Conservation (phyloP, 2,888 invertebrate species). For the Ochropleura plecta region DNA sequence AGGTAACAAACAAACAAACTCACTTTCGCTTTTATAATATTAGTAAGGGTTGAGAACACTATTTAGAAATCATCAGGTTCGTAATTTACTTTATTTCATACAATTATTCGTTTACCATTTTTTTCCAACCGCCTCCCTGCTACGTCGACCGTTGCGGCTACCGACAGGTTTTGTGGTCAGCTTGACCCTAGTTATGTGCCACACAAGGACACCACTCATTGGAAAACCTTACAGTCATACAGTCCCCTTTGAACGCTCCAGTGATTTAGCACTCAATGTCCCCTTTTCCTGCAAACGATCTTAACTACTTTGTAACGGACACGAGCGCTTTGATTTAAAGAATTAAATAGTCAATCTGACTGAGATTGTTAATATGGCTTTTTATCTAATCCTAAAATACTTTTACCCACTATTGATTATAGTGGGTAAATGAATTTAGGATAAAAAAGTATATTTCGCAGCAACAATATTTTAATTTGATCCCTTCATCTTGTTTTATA, state of each 20-base stretch:
- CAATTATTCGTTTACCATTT: not conserved
- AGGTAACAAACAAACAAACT: too few species aligned
- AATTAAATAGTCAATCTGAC: not conserved
- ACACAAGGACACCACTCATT: constrained; percentile 69
- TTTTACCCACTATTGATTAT: not conserved
- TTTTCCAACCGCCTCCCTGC: constrained; percentile 24
- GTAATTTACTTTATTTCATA: not conserved
- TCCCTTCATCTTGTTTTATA: constrained; percentile 34
- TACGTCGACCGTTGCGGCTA: constrained; percentile 38
- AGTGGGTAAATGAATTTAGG: too few species aligned
- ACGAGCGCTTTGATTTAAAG: constrained; percentile 39
- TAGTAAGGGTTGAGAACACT: too few species aligned
- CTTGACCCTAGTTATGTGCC: constrained; percentile 29
- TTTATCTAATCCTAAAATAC: not conserved
- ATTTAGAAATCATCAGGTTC: not conserved
- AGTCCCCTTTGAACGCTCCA: constrained; percentile 74
- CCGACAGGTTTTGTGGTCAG: constrained; percentile 51
- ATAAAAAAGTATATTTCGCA: too few species aligned
- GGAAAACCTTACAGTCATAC: constrained; percentile 69
- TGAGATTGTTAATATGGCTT: not conserved
- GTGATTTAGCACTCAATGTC: constrained; percentile 69
- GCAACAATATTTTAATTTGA: not conserved
- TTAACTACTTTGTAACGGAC: constrained; percentile 61
- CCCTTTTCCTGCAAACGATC: constrained; percentile 71
- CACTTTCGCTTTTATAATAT: too few species aligned